These are phyloP conservation scores for Lithobates sylvaticus DNA, from an alignment of 2,797 vertebrate genomes.

Conservation along the genomic window DNA sequence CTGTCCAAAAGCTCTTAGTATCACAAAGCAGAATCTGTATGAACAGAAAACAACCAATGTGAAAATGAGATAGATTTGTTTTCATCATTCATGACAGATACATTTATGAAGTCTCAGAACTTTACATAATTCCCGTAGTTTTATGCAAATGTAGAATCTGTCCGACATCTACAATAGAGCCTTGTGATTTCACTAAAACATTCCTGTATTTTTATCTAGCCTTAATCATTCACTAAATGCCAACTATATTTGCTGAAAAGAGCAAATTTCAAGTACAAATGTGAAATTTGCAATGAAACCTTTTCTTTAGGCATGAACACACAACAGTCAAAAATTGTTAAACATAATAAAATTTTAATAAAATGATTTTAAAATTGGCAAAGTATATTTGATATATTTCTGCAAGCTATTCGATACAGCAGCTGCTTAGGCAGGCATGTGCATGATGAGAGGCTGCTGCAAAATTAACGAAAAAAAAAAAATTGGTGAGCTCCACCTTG, in stretches of 20 bases:
- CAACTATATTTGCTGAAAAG: too few relatives aligned
- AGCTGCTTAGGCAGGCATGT: background rate
- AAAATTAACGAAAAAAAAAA: background rate
- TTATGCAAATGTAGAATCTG: background rate
- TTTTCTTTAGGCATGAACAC: background rate
- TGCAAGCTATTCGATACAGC: background rate
- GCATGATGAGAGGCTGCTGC: background rate
- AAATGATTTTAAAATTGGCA: background rate
- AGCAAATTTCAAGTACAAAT: background rate
- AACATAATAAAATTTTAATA: background rate
- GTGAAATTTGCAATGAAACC: too few relatives aligned
- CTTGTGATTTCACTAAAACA: background rate
- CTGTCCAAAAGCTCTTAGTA: too few relatives aligned
- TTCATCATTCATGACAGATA: too few relatives aligned
- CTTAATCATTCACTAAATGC: too few relatives aligned
- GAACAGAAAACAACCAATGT: too few relatives aligned
- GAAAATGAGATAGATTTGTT: too few relatives aligned
- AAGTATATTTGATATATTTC: background rate
- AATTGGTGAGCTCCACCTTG: background rate
- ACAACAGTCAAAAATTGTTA: background rate
- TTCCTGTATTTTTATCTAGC: background rate
- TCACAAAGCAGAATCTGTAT: too few relatives aligned
- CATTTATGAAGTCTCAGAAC: too few relatives aligned
- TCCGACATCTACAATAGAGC: background rate
- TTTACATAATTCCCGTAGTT: too few relatives aligned